Conservation (phyloP, 2,888 invertebrate genomes). For the Lasioglossum lativentre region DNA sequence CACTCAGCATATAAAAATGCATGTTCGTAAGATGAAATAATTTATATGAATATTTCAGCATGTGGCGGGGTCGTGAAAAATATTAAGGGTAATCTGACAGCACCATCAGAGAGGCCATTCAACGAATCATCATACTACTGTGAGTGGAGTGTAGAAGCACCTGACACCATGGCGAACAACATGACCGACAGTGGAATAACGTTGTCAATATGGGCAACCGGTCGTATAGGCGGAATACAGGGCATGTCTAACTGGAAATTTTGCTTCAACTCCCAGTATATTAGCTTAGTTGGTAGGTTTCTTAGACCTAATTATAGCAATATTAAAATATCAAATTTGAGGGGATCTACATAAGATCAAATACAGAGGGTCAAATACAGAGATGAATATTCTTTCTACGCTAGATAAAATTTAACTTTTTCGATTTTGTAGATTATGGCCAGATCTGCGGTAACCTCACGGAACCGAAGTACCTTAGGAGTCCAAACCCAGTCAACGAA, state of each 20-base stretch:
- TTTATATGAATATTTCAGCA: conserved; percentile 60
- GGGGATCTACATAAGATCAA: no score
- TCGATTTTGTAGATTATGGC: conserved; percentile 56
- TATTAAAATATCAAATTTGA: no score
- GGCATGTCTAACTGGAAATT: not conserved
- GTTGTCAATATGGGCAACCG: conserved; percentile 74
- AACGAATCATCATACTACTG: conserved; percentile 78
- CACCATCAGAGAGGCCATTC: conserved; percentile 71
- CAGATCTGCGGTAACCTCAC: conserved; percentile 77
- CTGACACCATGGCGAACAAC: conserved; percentile 54
- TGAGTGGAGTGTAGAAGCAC: conserved; percentile 76
- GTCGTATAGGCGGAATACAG: conserved; percentile 43
- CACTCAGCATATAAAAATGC: no score
- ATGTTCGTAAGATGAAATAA: not conserved
- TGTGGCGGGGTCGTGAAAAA: conserved; percentile 77
- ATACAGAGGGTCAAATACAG: no score
- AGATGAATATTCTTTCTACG: no score
- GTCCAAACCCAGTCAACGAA: conserved; percentile 73
- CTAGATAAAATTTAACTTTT: not conserved
- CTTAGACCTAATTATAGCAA: no score
- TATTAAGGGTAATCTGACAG: conserved; percentile 67
- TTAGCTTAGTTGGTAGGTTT: conserved; percentile 21
- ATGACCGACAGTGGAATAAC: conserved; percentile 68
- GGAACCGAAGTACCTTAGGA: conserved; percentile 70
- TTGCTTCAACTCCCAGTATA: conserved; percentile 45